Base-by-base conservation (phyloP, 2,113 vertebrate genomes). In the Corythornis vintsioides region DNA sequence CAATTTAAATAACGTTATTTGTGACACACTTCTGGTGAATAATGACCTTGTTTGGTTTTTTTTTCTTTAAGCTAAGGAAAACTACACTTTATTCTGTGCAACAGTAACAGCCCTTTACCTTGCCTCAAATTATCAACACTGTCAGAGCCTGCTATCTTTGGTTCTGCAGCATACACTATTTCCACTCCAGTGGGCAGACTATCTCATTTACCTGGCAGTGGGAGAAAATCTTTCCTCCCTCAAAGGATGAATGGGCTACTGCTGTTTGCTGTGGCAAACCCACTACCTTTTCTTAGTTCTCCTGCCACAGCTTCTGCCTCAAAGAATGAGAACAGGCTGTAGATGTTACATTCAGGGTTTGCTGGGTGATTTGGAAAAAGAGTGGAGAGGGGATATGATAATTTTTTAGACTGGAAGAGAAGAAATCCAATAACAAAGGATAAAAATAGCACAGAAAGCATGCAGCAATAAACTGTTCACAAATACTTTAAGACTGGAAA, bases 371-470 rank as follows among this genome's bases (percentile, higher is more conserved):
- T 90, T 74, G 64, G 64, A 64, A 83, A 76, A 82, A 69, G 85
- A 61, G 50, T 20, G 21, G 42, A 77, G 13, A 83, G 60, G 33
- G 22, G 5, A 69, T 56, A 64, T 19, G 26, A 15, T 66, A 73
- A 67, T 43, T 71, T 95, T 77, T 81, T 29, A 64, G 16, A 86
- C 6, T 65, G 65, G 43, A 74, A 77, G 55, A 76, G 63, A 67
- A 90, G 10, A 86, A 70, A 79, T 16, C 20, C 76, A 16, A 80
- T 59, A 94, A 70, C 12, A 52, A 86, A 75, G 28, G 42, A 77
- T 38, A 78, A 88, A 92, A 94, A 81, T 11, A 94, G 64, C 61
- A 86, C 43, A 81, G 72, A 90, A 94, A 84, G 48, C 53, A 89
- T 57, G 74, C 22, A 92, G 45, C 35, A 75, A 69, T 52, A 69